Evolutionary conservation across 2,113 vertebrate species (phyloP).

Genomic region (Spheniscus mendiculus): DNA sequence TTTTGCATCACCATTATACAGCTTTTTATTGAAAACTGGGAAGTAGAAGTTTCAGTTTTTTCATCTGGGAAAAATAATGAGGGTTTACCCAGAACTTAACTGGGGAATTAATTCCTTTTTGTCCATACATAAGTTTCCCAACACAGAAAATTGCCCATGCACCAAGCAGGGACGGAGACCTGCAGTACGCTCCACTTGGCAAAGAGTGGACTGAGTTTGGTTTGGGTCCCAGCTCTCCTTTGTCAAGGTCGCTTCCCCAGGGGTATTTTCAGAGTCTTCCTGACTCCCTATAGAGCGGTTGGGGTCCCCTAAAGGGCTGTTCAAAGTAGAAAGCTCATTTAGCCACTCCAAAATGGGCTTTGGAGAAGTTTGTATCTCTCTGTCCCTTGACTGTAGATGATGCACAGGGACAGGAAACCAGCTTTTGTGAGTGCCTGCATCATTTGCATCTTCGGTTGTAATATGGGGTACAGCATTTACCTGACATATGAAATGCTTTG

Average conservation of each 20-base stretch:
- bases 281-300: background rate
- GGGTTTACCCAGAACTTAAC: background rate
- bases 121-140: background rate
- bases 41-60: background rate
- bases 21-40: background rate
- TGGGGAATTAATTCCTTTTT: background rate
- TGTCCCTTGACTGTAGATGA: background rate
- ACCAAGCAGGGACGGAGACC: background rate
- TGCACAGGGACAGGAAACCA: background rate
- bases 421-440: background rate
- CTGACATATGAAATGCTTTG: background rate
- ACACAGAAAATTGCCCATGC: background rate
- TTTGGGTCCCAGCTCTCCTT: background rate
- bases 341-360: background rate
- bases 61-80: background rate
- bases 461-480: slow-evolving; percentile 9
- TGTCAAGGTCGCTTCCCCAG: background rate
- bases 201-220: background rate
- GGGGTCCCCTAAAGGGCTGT: background rate
- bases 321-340: background rate
- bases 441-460: background rate
- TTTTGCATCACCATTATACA: background rate
- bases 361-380: background rate
- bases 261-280: background rate
- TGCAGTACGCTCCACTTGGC: background rate